Percentiles rank a stretch among this genome's conserved stretches.
Conservation (phyloP, 2,888 invertebrate genomes). For the Ectobius pallidus region DNA sequence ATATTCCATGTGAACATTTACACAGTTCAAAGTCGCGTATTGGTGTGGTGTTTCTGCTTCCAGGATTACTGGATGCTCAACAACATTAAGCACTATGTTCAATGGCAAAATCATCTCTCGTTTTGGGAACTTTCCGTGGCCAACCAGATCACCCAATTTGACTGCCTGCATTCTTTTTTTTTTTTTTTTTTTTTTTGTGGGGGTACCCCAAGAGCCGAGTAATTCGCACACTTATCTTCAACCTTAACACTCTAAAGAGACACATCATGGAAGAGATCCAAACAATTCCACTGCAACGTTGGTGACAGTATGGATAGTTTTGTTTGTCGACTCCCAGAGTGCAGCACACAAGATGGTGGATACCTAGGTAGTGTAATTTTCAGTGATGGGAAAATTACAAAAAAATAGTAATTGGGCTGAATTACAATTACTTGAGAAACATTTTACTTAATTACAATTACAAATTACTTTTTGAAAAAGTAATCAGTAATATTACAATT, state of each 20-base stretch:
- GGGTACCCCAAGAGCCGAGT: too few species aligned
- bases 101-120: background rate
- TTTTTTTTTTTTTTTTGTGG: too few species aligned
- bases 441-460: too few species aligned
- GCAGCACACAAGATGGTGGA: conserved; percentile 1
- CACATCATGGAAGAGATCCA: background rate
- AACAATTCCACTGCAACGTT: conserved; percentile 4
- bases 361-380: background rate
- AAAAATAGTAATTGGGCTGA: too few species aligned
- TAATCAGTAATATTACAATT: too few species aligned
- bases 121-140: conserved; percentile 7
- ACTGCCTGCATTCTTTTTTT: too few species aligned
- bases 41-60: background rate
- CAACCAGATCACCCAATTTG: background rate
- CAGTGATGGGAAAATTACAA: too few species aligned
- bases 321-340: background rate
- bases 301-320: background rate
- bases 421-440: too few species aligned
- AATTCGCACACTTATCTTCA: background rate
- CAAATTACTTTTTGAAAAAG: too few species aligned
- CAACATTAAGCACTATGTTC: background rate
- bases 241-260: background rate
- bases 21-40: background rate
- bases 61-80: background rate
- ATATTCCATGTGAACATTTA: too few species aligned